Evolutionary conservation across 92 coral and sea anemone species (phyloP), one percentile per base, ranked within the genome.

Genomic region (Heteractis magnifica): DNA sequence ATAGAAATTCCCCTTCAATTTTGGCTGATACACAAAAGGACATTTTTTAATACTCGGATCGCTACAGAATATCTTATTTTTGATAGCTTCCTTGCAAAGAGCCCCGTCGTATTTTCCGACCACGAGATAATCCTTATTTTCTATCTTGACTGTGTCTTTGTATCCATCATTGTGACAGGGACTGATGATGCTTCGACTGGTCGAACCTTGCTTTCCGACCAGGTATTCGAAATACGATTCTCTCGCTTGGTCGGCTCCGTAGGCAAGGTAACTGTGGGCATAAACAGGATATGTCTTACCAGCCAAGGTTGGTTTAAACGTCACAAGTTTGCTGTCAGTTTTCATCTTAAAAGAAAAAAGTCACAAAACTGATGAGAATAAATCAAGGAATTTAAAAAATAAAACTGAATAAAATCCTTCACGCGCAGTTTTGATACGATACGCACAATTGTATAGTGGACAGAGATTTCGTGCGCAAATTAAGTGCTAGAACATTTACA

Each of bases 151-250:
- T 15, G 83, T 5, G 34, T 79, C 80, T 56, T 79, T 74, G 15
- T 82, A 88, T 8, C 87, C 84, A n/a, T 65, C 65, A 49, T 83
- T 83, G 10, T 88, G 91, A 26, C 91, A 88, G 16, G 85, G 85
- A 21, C 88, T 88, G 79, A 65, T 34, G 6, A 88, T 71, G 1
- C 44, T 34, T 34, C 44, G 44, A 34, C 3, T 34, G 44, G 44
- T 34, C 44, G 81, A 70, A 71, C 49, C 51, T 4, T 11, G 60
- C 16, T 20, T 84, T 53, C 74, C 10, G 7, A 64, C 85, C 21
- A 84, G 72, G 52, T 9, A 64, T 21, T 50, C 60, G 20, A 79
- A 23, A 53, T 83, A 88, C 18, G 81, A 62, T 50, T 84, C 85
- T 10, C 65, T 77, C 20, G 91, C 91, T 65, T 88, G 79, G 41